Evolutionary conservation across 2,113 vertebrate genomes (phyloP), one percentile per base, ranked within the genome.

Genomic region (Phasianus colchicus): DNA sequence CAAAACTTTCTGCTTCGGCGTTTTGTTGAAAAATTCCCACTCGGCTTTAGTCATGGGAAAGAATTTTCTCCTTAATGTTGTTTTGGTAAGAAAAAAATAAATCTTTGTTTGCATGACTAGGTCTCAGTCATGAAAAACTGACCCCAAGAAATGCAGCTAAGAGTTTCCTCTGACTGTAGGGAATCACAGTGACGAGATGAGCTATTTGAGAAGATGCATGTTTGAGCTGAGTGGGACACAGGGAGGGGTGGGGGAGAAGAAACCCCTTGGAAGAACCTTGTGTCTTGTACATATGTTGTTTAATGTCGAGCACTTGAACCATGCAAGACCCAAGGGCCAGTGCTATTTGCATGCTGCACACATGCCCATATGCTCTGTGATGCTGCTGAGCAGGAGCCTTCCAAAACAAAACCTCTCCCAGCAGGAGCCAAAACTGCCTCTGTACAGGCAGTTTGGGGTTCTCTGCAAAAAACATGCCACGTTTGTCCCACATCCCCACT

Each of bases 91-190:
- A 88, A 92, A 89, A 95, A 93, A 95, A 90, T 43, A 93, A 93
- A 93, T 89, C 87, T 92, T 86, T 92, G 82, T 92, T 96, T 97
- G 96, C 94, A 92, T 95, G 95, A 94, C 94, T 95, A 91, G 82
- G 72, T 93, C 94, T 95, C 85, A 93, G 91, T 92, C 94, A 95
- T 94, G 94, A 97, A 95, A 97, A 91, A 57, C 79, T 91, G 93
- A 95, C 88, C 89, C 93, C 79, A 86, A 77, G 92, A 92, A 92
- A 67, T 57, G 52, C 78, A 42, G 58, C 89, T 61, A 16, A 54
- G 65, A 78, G 63, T 89, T 91, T 92, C 77, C 60, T 89, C 58
- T 58, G 48, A 40, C 72, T 80, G 36, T 12, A 75, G 73, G 29
- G 36, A 69, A 63, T 69, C 85, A 52, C 40, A 72, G 32, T 0